phyloP scores from a whole-genome alignment of 2,113 vertebrate genomes.

The Leucosticte australis region DNA sequence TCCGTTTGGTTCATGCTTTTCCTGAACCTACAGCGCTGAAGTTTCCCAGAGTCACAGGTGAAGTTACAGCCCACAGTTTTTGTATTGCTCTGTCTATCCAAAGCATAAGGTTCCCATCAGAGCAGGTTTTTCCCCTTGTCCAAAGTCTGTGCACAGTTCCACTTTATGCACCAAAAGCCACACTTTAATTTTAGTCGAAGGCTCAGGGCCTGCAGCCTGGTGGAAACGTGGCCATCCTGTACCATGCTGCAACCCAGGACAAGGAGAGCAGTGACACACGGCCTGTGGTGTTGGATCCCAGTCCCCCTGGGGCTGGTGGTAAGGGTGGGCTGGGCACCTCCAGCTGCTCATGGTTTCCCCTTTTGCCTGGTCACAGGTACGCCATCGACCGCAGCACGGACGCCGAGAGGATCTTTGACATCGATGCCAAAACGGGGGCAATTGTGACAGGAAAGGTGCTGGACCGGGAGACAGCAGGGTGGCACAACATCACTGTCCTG shows the following conservation, averaged over 20 bases:
- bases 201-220: background rate
- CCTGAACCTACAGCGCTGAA: background rate
- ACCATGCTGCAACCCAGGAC: background rate
- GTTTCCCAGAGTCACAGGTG: background rate
- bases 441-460: conserved; percentile 89
- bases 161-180: background rate
- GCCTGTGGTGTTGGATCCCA: background rate
- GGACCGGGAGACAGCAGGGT: conserved; percentile 93
- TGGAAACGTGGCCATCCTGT: background rate
- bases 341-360: background rate
- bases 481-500: conserved; percentile 96
- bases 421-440: conserved; percentile 88
- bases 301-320: background rate
- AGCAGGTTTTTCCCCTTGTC: background rate
- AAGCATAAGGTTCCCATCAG: background rate
- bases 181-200: background rate
- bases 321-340: background rate
- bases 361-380: conserved; percentile 76
- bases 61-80: background rate
- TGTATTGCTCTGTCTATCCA: background rate
- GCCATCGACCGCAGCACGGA: conserved; percentile 89
- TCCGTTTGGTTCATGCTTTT: background rate
- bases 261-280: background rate
- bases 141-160: background rate
- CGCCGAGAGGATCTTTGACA: conserved; percentile 90